Evolutionary conservation across 2,888 invertebrate genomes (phyloP).

Genomic region (Dysmachus trigonus): DNA sequence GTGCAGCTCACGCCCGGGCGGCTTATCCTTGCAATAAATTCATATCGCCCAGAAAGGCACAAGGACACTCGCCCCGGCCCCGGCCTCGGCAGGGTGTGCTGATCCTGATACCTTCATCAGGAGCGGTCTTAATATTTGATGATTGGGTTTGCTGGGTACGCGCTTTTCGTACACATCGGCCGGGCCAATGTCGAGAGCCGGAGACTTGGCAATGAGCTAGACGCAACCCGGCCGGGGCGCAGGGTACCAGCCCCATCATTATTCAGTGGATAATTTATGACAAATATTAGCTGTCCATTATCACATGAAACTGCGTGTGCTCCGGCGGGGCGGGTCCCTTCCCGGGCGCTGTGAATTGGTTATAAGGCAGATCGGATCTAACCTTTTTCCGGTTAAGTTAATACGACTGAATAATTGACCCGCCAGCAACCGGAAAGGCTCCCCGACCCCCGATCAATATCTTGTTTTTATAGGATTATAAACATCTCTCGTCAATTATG

Average conservation of each 20-base stretch:
- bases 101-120: conserved; percentile 33
- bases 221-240: background rate
- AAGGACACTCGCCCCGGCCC: background rate
- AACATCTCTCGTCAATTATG: conserved; percentile 37
- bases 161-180: background rate
- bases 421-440: background rate
- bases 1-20: background rate
- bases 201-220: background rate
- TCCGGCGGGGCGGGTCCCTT: background rate
- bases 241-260: background rate
- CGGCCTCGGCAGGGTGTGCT: background rate
- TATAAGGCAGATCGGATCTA: conserved; percentile 7
- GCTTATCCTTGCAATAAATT: conserved; percentile 28
- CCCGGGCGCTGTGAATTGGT: background rate
- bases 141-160: conserved; percentile 19
- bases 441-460: conserved; percentile 10
- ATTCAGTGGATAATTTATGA: conserved; percentile 34
- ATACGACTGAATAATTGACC: conserved; percentile 31
- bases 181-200: background rate
- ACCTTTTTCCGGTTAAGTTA: conserved; percentile 36
- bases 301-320: conserved; percentile 20
- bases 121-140: conserved; percentile 39
- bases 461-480: conserved; percentile 24
- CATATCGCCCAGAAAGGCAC: background rate
- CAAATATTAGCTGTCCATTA: conserved; percentile 38